Conservation (phyloP, 2,888 invertebrate genomes). For the Halocaridina rubra region DNA sequence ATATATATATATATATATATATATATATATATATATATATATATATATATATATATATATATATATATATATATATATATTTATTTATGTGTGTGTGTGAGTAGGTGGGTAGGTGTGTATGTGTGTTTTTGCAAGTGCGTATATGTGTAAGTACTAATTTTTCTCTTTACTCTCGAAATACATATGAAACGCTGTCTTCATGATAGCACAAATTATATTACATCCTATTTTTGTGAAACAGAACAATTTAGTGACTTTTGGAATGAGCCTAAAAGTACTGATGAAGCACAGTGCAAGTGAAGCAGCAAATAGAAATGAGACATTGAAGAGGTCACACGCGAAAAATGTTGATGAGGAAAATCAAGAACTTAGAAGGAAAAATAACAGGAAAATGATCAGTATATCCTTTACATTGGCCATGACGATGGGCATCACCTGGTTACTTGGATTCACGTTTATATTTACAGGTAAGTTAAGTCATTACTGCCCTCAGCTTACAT, state of each 20-base stretch:
- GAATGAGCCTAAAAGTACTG: not conserved
- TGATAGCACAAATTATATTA: too few species aligned
- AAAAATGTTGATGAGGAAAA: not conserved
- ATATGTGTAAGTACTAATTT: not conserved
- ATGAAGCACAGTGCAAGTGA: too few species aligned
- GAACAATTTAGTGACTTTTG: not conserved
- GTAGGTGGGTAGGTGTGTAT: too few species aligned
- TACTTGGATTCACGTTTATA: not conserved
- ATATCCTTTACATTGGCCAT: not conserved
- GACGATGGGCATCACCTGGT: not conserved
- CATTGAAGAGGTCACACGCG: not conserved
- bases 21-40: too few species aligned
- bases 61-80: slow-evolving; percentile 19
- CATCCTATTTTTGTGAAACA: too few species aligned
- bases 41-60: slow-evolving; percentile 13
- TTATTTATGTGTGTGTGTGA: too few species aligned
- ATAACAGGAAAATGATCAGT: not conserved
- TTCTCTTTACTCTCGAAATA: too few species aligned
- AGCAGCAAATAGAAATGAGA: too few species aligned
- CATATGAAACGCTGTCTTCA: too few species aligned
- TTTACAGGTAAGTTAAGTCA: not conserved
- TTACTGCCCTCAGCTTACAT: not conserved
- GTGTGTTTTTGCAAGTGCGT: too few species aligned
- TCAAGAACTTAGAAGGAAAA: not conserved
- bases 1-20: too few species aligned